A percentile compares a stretch with the other conserved stretches of the same genome.
Conservation (phyloP, 23 tunicate genomes). For the Corella eumyota region DNA sequence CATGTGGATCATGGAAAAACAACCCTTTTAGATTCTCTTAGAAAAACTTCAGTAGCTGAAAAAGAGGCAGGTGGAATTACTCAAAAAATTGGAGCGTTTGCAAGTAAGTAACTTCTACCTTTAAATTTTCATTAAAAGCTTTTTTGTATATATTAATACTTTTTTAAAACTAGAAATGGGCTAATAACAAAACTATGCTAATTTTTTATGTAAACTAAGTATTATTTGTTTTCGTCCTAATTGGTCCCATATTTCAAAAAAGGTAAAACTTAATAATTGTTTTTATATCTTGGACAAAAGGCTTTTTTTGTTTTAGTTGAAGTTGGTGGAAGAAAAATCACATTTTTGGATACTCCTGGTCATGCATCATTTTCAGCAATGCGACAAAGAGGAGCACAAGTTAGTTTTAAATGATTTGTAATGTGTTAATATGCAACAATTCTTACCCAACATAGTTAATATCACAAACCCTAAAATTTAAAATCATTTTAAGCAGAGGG, state of each 20-base stretch:
- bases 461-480: background rate
- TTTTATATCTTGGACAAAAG: too few relatives aligned
- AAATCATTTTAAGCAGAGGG: background rate
- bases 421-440: background rate
- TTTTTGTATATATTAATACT: too few relatives aligned
- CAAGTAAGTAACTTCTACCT: conserved; percentile 33
- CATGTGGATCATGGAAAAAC: conserved; percentile 93
- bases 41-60: conserved; percentile 59
- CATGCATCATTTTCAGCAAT: conserved; percentile 86
- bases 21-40: conserved; percentile 44
- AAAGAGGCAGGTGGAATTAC: conserved; percentile 96
- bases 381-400: conserved; percentile 89
- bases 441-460: background rate
- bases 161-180: too few relatives aligned
- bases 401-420: background rate
- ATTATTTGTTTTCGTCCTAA: too few relatives aligned
- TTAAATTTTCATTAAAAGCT: too few relatives aligned
- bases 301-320: conserved; percentile 18
- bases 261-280: too few relatives aligned
- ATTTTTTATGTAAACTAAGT: too few relatives aligned
- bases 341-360: conserved; percentile 94
- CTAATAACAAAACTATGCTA: too few relatives aligned
- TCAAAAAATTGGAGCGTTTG: conserved; percentile 80
- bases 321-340: conserved; percentile 16
- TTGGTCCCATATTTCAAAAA: too few relatives aligned